These are phyloP conservation scores for Tubulanus polymorphus DNA, from an alignment of 2,888 invertebrate species.

Conservation along the genomic window DNA sequence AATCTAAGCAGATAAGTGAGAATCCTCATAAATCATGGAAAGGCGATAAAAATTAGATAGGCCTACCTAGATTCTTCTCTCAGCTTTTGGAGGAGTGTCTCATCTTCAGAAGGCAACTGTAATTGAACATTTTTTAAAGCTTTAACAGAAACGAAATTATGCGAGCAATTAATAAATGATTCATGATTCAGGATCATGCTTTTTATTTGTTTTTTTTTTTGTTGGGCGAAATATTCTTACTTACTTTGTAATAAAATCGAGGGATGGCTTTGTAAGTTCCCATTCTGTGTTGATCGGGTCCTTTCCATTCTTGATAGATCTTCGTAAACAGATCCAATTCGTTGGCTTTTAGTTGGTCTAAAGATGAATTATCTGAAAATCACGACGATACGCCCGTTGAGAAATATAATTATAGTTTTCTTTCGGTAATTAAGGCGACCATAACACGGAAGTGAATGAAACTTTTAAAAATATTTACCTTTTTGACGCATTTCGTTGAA, in stretches of 20 bases:
- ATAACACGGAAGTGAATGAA: no score
- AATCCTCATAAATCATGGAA: not conserved
- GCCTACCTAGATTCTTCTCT: conserved; percentile 72
- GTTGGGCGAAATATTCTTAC: no score
- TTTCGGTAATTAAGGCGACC: no score
- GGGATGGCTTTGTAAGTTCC: conserved; percentile 36
- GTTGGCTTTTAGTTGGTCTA: conserved; percentile 31
- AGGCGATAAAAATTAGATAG: not conserved
- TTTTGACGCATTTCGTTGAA: no score
- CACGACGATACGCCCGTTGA: no score
- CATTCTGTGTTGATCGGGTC: not conserved
- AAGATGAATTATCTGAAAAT: conserved; percentile 24
- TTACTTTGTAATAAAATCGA: conserved; percentile 49
- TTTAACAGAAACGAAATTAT: not conserved
- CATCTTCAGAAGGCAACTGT: conserved; percentile 69
- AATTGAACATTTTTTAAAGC: conserved; percentile 12
- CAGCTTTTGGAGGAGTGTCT: conserved; percentile 72
- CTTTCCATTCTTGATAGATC: conserved; percentile 44
- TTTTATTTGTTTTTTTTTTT: no score
- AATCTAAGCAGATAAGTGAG: not conserved
- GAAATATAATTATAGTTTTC: no score
- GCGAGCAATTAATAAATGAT: not conserved
- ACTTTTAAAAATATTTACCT: no score
- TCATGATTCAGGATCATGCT: not conserved
- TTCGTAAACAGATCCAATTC: conserved; percentile 40